Evolutionary conservation across 2,888 invertebrate genomes (phyloP).

Genomic region (Habroteleia sp.): DNA sequence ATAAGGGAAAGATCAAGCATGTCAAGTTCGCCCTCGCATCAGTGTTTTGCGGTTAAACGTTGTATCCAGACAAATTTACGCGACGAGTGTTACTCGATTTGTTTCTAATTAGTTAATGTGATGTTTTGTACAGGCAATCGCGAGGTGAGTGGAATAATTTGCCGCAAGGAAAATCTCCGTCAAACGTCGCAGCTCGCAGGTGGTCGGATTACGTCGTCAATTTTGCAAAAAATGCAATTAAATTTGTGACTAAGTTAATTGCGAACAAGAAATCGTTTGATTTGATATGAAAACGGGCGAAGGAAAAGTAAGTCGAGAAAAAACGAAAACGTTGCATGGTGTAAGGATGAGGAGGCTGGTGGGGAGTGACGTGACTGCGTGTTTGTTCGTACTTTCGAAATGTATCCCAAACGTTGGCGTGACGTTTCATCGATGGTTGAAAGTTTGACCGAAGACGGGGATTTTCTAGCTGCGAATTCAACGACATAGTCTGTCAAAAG

Average conservation of each 20-base stretch:
- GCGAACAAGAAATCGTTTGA: neutral
- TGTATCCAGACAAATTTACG: constrained; percentile 64
- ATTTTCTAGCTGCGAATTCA: neutral
- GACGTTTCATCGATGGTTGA: constrained; percentile 9
- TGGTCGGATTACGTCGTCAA: constrained; percentile 16
- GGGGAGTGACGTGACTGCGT: constrained; percentile 41
- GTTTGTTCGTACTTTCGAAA: constrained; percentile 44
- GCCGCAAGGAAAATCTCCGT: neutral
- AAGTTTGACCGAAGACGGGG: neutral
- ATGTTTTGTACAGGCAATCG: constrained; percentile 79
- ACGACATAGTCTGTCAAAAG: neutral
- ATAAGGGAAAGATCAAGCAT: constrained; percentile 64
- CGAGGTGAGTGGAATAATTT: constrained; percentile 74
- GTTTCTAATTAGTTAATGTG: constrained; percentile 78
- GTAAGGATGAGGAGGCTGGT: constrained; percentile 20
- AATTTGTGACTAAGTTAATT: neutral
- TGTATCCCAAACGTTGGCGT: constrained; percentile 23
- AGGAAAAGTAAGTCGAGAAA: constrained; percentile 6
- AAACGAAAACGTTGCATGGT: constrained; percentile 6
- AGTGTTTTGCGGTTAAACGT: constrained; percentile 67
- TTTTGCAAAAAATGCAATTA: neutral
- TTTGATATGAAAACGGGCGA: neutral
- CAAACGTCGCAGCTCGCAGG: constrained; percentile 36
- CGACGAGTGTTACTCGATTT: constrained; percentile 75
- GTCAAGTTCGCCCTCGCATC: constrained; percentile 69